Percentiles rank a stretch among this genome's conserved stretches.
Conservation (phyloP, 53 echinoderm and acorn worm species). For the Arbacia lixula region DNA sequence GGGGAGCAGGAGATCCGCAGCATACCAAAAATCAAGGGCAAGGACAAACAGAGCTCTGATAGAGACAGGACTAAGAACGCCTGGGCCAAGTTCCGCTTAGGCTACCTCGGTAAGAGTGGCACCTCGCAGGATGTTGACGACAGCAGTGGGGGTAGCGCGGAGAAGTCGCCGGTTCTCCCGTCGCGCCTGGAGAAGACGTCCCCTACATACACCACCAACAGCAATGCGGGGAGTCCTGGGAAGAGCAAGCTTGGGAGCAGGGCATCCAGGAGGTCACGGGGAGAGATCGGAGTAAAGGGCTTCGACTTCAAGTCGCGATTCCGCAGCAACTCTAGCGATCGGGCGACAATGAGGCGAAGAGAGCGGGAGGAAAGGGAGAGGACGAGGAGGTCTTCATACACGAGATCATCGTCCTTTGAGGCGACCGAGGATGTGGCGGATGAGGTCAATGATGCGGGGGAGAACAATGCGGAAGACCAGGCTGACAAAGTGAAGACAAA, state of each 20-base stretch:
- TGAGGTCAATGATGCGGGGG: constrained; percentile 26
- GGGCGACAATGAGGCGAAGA: constrained; percentile 66
- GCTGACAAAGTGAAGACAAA: constrained; percentile 90
- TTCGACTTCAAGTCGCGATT: constrained; percentile 50
- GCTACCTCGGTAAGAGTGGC: constrained; percentile 1
- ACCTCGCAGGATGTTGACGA: constrained; percentile 15
- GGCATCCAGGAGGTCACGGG: constrained; percentile 32
- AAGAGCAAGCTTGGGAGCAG: constrained; percentile 18
- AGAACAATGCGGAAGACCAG: constrained; percentile 68
- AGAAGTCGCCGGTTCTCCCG: constrained; percentile 25
- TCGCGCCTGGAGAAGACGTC: constrained; percentile 35
- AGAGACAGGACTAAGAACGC: constrained; percentile 41
- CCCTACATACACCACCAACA: not conserved
- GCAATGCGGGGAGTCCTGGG: constrained; percentile 17
- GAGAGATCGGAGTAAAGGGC: constrained; percentile 50
- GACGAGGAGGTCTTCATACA: constrained; percentile 51
- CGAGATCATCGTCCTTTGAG: constrained; percentile 71
- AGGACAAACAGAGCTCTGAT: constrained; percentile 31
- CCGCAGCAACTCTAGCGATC: constrained; percentile 90
- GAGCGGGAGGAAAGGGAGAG: constrained; percentile 54
- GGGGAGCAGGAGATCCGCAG: not conserved
- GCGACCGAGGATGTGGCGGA: constrained; percentile 35
- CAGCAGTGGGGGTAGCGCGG: not conserved
- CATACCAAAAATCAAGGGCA: constrained; percentile 33
- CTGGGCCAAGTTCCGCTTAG: constrained; percentile 39